Conservation (phyloP, 23 tunicate genomes). For the Trididemnum clinides region DNA sequence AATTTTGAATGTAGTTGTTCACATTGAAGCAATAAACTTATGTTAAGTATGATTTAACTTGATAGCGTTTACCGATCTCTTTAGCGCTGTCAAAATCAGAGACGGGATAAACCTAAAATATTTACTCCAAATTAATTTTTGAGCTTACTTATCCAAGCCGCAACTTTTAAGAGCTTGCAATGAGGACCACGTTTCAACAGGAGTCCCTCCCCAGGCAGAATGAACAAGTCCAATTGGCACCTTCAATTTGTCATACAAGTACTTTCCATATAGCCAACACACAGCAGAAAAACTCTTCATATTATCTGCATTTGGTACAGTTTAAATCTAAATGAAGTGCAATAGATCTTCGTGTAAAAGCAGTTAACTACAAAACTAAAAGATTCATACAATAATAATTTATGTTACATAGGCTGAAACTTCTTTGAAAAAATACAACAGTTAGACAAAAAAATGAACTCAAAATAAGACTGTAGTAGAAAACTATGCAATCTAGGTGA, state of each 20-base stretch:
- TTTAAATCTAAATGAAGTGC: too few relatives aligned
- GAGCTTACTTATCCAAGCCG: constrained; percentile 29
- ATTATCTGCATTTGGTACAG: constrained; percentile 34
- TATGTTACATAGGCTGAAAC: too few relatives aligned
- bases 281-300: constrained; percentile 73
- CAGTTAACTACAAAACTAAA: too few relatives aligned
- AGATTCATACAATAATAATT: too few relatives aligned
- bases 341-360: too few relatives aligned
- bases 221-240: constrained; percentile 79
- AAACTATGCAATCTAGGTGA: too few relatives aligned
- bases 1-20: not conserved
- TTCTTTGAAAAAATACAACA: too few relatives aligned
- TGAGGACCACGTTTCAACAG: constrained; percentile 84
- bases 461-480: too few relatives aligned
- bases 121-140: too few relatives aligned
- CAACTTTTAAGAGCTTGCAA: constrained; percentile 41
- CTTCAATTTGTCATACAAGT: constrained; percentile 53
- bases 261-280: constrained; percentile 85
- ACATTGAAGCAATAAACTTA: not conserved
- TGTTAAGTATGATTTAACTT: not conserved
- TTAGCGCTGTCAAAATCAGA: too few relatives aligned
- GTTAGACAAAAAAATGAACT: too few relatives aligned
- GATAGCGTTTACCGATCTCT: not conserved
- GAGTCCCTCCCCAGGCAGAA: constrained; percentile 85
- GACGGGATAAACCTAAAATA: too few relatives aligned